These are phyloP conservation scores for Sesamia inferens DNA, from an alignment of 2,888 invertebrate species.

Conservation along the genomic window DNA sequence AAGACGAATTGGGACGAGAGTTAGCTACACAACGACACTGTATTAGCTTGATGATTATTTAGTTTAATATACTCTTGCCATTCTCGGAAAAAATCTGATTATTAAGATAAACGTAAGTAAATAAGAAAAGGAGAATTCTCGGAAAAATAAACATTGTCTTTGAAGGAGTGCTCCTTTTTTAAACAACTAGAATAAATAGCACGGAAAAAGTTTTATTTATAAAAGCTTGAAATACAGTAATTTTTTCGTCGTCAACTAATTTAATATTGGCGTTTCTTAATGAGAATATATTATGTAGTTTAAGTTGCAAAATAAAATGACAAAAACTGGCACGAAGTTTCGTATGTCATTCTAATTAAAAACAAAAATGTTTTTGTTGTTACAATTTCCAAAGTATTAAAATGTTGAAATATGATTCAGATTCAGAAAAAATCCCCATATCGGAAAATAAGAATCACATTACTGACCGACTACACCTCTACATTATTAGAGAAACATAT, in stretches of 20 bases:
- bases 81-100: conserved; percentile 27
- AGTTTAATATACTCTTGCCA: conserved; percentile 55
- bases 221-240: background rate
- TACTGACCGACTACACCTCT: conserved; percentile 81
- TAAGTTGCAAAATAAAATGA: background rate
- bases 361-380: background rate
- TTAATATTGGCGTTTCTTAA: conserved; percentile 5
- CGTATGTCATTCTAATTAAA: conserved; percentile 22
- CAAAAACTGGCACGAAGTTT: background rate
- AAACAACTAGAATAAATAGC: background rate
- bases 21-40: conserved; percentile 66
- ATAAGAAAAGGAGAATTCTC: background rate
- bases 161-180: background rate
- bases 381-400: conserved; percentile 31
- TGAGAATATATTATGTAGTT: background rate
- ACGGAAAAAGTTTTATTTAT: background rate
- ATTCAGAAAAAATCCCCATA: conserved; percentile 67
- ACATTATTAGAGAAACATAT: conserved; percentile 85
- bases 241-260: background rate
- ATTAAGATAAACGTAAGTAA: background rate
- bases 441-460: conserved; percentile 86
- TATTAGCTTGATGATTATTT: conserved; percentile 74
- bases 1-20: conserved; percentile 81
- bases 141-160: background rate
- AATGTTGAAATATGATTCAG: conserved; percentile 58